Evolutionary conservation across 1,140 invertebrate genomes (phyloP).

Genomic region (Hyposmocoma kahamanoa): DNA sequence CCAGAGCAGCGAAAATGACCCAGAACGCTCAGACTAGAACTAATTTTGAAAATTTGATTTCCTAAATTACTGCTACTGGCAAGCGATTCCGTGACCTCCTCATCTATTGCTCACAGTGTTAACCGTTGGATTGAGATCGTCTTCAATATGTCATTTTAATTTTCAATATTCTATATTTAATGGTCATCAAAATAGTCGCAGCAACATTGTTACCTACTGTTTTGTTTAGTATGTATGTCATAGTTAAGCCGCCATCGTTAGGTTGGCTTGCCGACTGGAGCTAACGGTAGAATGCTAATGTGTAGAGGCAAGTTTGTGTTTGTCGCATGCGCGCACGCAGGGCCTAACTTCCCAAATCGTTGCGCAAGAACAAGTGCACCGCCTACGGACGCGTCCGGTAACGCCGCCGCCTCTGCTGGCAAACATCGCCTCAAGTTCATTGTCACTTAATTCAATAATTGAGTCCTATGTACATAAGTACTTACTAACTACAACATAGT

Average conservation of each 20-base stretch:
- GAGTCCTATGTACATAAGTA: background rate
- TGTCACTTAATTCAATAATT: constrained; percentile 36
- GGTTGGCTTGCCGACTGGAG: constrained; percentile 41
- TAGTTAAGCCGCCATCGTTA: constrained; percentile 18
- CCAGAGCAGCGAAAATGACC: no score
- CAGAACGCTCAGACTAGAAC: no score
- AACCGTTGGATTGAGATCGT: no score
- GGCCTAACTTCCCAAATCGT: constrained; percentile 39
- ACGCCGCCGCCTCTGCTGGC: constrained; percentile 17
- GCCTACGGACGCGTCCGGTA: constrained; percentile 37
- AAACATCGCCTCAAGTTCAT: constrained; percentile 54
- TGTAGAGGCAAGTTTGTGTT: constrained; percentile 33
- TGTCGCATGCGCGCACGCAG: constrained; percentile 35
- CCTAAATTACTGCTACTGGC: no score
- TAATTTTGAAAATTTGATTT: no score
- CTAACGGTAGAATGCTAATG: constrained; percentile 69
- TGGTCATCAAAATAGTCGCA: background rate
- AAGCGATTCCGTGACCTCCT: no score
- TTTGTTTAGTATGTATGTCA: constrained; percentile 41
- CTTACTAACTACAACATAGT: background rate
- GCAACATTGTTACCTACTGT: constrained; percentile 20
- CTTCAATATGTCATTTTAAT: no score
- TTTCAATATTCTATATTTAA: no score
- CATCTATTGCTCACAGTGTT: no score
- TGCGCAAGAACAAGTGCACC: constrained; percentile 56